A percentile compares a stretch with the other conserved stretches of the same genome.
Conservation (phyloP, 53 echinoderm and acorn worm genomes). For the Stichopus horrens region DNA sequence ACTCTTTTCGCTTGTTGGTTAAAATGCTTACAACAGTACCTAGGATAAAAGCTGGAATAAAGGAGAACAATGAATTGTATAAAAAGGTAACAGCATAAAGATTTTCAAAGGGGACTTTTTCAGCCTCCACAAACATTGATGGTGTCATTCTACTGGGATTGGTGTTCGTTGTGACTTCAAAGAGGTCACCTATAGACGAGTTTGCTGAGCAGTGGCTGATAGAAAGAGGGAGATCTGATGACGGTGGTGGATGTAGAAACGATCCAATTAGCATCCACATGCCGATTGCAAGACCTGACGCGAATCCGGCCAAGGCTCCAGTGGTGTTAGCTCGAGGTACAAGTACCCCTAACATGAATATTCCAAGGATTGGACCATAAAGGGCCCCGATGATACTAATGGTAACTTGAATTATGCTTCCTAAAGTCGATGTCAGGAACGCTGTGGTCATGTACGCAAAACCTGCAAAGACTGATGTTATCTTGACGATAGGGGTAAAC, state of each 20-base stretch:
- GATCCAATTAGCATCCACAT: slow-evolving; percentile 10
- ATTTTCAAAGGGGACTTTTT: neutral
- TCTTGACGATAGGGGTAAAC: neutral
- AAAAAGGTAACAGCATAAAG: neutral
- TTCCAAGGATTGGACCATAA: neutral
- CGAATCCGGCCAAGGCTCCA: neutral
- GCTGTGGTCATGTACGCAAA: neutral
- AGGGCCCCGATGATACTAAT: neutral
- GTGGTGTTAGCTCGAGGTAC: neutral
- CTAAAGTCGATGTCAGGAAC: neutral
- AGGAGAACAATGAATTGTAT: neutral
- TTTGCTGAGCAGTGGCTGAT: neutral
- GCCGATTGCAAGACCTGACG: neutral
- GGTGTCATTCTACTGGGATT: neutral
- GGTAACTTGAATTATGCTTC: neutral
- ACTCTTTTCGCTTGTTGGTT: neutral
- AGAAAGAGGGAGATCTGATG: neutral
- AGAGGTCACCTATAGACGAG: neutral
- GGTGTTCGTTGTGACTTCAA: neutral
- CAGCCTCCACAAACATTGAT: neutral
- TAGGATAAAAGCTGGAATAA: neutral
- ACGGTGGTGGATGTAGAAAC: neutral
- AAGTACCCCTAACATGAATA: neutral
- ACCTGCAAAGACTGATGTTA: neutral
- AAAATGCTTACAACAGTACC: neutral